These are phyloP conservation scores for Potamilus streckersoni DNA, from an alignment of 1,140 invertebrate genomes.

Conservation along the genomic window DNA sequence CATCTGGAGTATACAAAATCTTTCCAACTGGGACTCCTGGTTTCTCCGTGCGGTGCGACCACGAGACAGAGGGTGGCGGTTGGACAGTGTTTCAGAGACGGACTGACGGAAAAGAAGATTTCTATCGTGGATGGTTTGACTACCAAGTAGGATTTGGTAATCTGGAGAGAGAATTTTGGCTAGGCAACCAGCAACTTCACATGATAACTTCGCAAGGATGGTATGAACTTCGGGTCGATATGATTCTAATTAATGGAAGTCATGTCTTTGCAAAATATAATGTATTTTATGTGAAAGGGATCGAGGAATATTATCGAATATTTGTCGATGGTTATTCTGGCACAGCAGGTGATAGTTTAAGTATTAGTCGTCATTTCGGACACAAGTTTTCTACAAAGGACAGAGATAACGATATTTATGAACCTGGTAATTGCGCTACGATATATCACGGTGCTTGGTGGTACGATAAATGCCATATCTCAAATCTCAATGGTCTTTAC, in stretches of 20 bases:
- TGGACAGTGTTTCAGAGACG: neutral
- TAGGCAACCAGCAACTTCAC: neutral
- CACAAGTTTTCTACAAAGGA: conserved; percentile 2
- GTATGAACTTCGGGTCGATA: conserved; percentile 2
- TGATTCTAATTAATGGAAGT: neutral
- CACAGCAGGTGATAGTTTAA: neutral
- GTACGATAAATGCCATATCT: neutral
- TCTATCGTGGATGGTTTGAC: neutral
- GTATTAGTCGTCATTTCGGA: neutral
- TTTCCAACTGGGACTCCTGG: too few relatives aligned
- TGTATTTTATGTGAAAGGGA: neutral
- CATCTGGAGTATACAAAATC: too few relatives aligned
- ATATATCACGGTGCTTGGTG: conserved; percentile 6
- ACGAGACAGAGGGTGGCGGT: neutral
- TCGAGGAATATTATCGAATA: neutral
- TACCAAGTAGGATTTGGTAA: neutral
- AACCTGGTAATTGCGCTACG: neutral
- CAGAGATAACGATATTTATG: neutral
- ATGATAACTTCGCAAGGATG: neutral
- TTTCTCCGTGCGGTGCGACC: neutral
- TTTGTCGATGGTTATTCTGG: neutral
- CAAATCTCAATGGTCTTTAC: neutral
- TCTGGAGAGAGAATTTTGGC: conserved; percentile 1
- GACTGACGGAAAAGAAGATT: neutral
- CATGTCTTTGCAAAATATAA: conserved; percentile 1